Evolutionary conservation across 2,797 vertebrate species (phyloP).

Genomic region (Silurus aristotelis): DNA sequence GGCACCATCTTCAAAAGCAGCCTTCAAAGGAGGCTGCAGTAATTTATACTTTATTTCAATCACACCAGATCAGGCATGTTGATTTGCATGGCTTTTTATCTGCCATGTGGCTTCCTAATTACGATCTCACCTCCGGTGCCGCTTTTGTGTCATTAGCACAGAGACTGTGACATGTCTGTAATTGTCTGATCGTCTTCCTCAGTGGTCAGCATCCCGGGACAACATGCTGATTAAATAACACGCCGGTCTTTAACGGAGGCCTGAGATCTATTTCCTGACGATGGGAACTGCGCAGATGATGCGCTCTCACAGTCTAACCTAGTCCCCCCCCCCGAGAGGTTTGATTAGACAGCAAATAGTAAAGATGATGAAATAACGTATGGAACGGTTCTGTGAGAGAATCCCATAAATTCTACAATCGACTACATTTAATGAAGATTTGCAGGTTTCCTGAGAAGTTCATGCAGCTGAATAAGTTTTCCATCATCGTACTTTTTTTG

Average conservation of each 20-base stretch:
- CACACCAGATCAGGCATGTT: slow-evolving; percentile 48
- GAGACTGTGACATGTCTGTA: slow-evolving; percentile 28
- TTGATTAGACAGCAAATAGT: background rate
- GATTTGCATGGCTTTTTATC: slow-evolving; percentile 51
- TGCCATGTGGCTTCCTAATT: slow-evolving; percentile 41
- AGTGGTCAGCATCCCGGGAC: slow-evolving; percentile 13
- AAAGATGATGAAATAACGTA: background rate
- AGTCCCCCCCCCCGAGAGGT: too few relatives aligned
- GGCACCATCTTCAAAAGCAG: slow-evolving; percentile 67
- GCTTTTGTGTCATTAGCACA: slow-evolving; percentile 35
- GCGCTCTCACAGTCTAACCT: background rate
- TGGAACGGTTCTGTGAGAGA: too few relatives aligned
- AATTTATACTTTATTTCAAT: slow-evolving; percentile 63
- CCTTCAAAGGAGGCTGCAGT: slow-evolving; percentile 66
- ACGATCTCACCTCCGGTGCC: slow-evolving; percentile 20
- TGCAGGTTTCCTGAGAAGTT: background rate
- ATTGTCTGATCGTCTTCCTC: slow-evolving; percentile 18
- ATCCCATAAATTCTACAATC: too few relatives aligned
- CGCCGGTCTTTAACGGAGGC: background rate
- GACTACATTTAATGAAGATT: background rate
- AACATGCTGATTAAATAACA: slow-evolving; percentile 31
- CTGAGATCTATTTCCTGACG: background rate
- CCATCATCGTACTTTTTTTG: background rate
- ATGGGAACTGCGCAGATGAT: background rate
- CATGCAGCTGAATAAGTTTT: background rate